phyloP scores from a whole-genome alignment of 2,113 vertebrate genomes.

The Nestor notabilis region DNA sequence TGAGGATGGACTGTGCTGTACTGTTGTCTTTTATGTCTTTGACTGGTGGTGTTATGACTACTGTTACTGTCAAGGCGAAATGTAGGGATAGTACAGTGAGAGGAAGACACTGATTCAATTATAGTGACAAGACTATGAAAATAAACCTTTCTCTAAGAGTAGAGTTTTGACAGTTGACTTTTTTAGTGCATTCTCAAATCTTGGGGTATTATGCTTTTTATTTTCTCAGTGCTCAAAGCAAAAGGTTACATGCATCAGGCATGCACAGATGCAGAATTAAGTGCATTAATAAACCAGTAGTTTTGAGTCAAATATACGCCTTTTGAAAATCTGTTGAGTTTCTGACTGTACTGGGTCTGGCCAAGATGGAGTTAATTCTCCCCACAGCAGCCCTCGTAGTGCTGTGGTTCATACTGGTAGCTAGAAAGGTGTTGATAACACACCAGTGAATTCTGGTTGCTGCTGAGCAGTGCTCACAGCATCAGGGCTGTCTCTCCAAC shows the following conservation, averaged over 20 bases:
- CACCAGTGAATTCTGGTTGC: background rate
- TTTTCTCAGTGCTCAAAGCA: background rate
- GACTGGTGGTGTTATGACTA: background rate
- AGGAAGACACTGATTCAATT: background rate
- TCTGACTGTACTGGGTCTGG: background rate
- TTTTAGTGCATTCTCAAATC: background rate
- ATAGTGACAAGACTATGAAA: slow-evolving; percentile 5
- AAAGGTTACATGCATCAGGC: background rate
- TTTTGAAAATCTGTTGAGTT: background rate
- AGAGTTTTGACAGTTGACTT: background rate
- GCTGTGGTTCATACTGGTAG: background rate
- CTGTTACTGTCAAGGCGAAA: background rate
- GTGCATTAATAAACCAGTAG: background rate
- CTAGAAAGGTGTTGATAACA: background rate
- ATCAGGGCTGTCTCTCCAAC: background rate
- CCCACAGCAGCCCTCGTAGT: background rate
- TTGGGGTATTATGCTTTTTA: background rate
- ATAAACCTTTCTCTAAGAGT: background rate
- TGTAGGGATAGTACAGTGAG: background rate
- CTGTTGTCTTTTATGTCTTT: background rate
- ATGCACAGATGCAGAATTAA: background rate
- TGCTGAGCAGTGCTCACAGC: background rate
- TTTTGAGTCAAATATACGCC: background rate
- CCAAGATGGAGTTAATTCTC: background rate
- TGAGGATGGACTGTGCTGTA: background rate